A percentile compares a stretch with the other conserved stretches of the same genome.
phyloP scores from a whole-genome alignment of 2,888 invertebrate species.

The Liopterus haemorrhoidalis region DNA sequence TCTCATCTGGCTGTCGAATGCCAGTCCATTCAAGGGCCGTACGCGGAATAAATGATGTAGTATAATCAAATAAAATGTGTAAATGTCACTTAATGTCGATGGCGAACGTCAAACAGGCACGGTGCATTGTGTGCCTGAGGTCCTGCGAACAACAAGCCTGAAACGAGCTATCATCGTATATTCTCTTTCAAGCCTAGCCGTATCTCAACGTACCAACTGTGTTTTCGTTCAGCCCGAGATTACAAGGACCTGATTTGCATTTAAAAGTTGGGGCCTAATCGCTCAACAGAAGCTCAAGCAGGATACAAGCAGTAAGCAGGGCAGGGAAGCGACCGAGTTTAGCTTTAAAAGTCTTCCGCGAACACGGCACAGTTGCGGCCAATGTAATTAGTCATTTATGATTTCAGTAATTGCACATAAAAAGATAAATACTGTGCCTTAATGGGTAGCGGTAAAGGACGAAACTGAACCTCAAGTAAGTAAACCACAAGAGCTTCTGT shows the following conservation, averaged over 20 bases:
- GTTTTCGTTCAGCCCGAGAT: constrained; percentile 26
- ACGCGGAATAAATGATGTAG: too few relatives aligned
- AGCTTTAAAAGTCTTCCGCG: constrained; percentile 24
- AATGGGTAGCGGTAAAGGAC: constrained; percentile 34
- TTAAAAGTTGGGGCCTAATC: constrained; percentile 38
- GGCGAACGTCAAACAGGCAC: too few relatives aligned
- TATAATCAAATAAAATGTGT: too few relatives aligned
- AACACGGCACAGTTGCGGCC: constrained; percentile 41
- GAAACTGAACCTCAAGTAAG: constrained; percentile 3
- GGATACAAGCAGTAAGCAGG: too few relatives aligned
- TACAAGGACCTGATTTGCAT: constrained; percentile 38
- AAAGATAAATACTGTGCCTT: constrained; percentile 46
- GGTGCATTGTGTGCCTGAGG: too few relatives aligned
- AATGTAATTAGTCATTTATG: constrained; percentile 47
- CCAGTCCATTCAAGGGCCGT: too few relatives aligned
- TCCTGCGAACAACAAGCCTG: too few relatives aligned
- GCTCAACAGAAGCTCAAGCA: constrained; percentile 41
- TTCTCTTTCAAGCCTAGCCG: too few relatives aligned
- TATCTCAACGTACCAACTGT: constrained; percentile 32
- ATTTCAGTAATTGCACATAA: constrained; percentile 47
- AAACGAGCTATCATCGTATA: too few relatives aligned
- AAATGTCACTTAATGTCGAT: too few relatives aligned
- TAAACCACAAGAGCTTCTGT: constrained; percentile 20
- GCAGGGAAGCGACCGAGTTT: too few relatives aligned
- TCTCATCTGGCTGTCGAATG: too few relatives aligned